Evolutionary conservation across 2,888 invertebrate species (phyloP), one percentile per base, ranked within the genome.

Genomic region (Acheta domesticus): DNA sequence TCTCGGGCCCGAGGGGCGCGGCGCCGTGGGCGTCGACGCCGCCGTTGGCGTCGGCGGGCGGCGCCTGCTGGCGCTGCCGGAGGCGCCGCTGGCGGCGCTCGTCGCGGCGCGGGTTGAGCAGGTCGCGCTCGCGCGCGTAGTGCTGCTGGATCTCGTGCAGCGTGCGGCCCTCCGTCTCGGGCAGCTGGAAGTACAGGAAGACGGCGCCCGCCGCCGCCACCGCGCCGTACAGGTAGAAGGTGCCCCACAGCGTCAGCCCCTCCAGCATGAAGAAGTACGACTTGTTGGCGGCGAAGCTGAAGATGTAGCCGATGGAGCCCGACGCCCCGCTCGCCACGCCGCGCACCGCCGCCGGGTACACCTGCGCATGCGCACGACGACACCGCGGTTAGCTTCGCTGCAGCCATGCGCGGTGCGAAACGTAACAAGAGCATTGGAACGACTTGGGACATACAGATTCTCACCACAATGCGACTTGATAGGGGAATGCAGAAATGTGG

Each of bases 131-230:
- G 83, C 49, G n/a, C 1, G 91, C 89, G 83, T 91, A 93, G 85
- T 93, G 93, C 81, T 91, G 90, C 83, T 92, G 91, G 78, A 94
- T 93, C 83, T 93, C 93, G 79, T 89, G 88, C 75, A 95, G 86
- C 0, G 91, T 91, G 84, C 93, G 91, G 0, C 94, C 94, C 86
- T 95, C 95, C 0, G 96, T 96, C 88, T 96, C 96, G 0, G 95
- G 95, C 80, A 96, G 86, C 50, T 91, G 87, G 81, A 91, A 91
- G 85, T 91, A 94, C 50, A 95, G 87, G 12, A 91, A 86, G 5
- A 91, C 81, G n/a, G 91, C 88, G 0, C 94, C 94, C 0, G 89
- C 81, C 8, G 93, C 85, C 83, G 93, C 84, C 19, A 85, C 82
- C 4, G 87, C 82, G 0, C 92, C 90, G 85, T 94, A 93, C 49